Evolutionary conservation across 2,113 vertebrate genomes (phyloP).

Genomic region (Ivindomyrus marchei): DNA sequence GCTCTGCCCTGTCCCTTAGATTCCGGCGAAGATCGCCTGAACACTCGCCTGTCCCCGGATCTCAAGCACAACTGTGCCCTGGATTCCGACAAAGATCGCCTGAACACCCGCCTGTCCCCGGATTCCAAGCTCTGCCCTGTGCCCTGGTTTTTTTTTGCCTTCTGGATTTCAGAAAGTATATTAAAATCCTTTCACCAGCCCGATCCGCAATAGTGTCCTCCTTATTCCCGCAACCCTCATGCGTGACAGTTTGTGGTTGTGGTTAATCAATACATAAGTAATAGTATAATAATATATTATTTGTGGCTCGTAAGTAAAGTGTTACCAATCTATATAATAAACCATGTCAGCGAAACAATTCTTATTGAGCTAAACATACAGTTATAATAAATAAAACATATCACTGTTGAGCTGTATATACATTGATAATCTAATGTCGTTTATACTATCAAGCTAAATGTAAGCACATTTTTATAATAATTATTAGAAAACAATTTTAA

Average conservation of each 20-base stretch:
- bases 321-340: background rate
- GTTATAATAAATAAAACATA: background rate
- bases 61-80: too few relatives aligned
- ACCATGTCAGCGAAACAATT: background rate
- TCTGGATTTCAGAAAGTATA: too few relatives aligned
- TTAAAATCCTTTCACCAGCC: too few relatives aligned
- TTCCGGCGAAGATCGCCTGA: too few relatives aligned
- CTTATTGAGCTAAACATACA: background rate
- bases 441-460: background rate
- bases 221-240: too few relatives aligned
- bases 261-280: background rate
- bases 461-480: background rate
- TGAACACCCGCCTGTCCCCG: too few relatives aligned
- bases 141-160: too few relatives aligned
- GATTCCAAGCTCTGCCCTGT: too few relatives aligned
- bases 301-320: background rate
- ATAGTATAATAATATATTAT: background rate
- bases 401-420: background rate
- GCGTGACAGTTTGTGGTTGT: background rate
- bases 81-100: too few relatives aligned
- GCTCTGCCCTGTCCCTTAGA: too few relatives aligned
- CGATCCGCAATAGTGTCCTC: too few relatives aligned
- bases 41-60: too few relatives aligned
- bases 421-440: background rate
- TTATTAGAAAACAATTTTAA: background rate